phyloP scores from a whole-genome alignment of 2,113 vertebrate genomes.

The Antechinus stuartii region DNA sequence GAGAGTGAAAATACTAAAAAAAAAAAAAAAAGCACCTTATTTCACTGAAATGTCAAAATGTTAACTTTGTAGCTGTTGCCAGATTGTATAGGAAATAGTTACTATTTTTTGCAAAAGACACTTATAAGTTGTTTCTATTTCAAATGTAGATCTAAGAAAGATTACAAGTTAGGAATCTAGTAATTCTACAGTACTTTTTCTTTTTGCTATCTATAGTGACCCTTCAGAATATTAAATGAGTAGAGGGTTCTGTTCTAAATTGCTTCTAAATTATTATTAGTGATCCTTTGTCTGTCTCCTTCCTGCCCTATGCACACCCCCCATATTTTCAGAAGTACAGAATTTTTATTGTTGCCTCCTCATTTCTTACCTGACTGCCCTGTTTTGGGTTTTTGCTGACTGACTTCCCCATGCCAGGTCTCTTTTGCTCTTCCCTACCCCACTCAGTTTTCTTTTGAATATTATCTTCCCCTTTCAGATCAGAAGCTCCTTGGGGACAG shows the following conservation, averaged over 20 bases:
- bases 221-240: not conserved
- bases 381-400: not conserved
- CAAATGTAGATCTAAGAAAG: constrained; percentile 7
- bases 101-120: not conserved
- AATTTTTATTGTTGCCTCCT: not conserved
- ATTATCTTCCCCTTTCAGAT: not conserved
- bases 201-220: not conserved
- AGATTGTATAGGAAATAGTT: not conserved
- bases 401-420: not conserved
- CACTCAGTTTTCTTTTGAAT: not conserved
- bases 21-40: not conserved
- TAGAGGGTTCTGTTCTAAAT: not conserved
- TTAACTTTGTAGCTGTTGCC: not conserved
- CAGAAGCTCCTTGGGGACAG: not conserved
- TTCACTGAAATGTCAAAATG: constrained; percentile 2
- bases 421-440: not conserved
- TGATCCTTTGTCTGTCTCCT: not conserved
- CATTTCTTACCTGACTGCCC: not conserved
- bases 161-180: not conserved
- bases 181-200: not conserved
- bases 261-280: not conserved
- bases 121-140: constrained; percentile 5
- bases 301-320: too few species aligned
- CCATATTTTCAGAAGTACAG: not conserved
- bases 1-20: not conserved